Conservation (phyloP, 1,140 invertebrate genomes). For the Drosophila pachea region DNA sequence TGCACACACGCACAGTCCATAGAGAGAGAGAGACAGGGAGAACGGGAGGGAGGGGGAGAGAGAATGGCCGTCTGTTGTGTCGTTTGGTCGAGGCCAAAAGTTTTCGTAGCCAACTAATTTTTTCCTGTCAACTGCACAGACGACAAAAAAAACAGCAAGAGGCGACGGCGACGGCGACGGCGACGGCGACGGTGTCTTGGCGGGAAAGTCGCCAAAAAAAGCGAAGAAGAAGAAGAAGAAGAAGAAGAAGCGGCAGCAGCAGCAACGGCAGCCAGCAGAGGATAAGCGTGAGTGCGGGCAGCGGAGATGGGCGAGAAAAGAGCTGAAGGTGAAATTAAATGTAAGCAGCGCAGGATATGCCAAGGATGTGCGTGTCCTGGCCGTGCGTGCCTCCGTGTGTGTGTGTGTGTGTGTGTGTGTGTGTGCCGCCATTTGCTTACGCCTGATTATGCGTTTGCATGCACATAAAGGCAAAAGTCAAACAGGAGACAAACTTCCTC, state of each 20-base stretch:
- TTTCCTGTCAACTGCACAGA: slow-evolving; percentile 75
- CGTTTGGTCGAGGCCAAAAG: slow-evolving; percentile 62
- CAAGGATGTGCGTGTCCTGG: slow-evolving; percentile 37
- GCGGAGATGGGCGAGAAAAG: not conserved
- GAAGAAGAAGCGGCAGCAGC: not conserved
- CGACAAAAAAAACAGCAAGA: slow-evolving; percentile 52
- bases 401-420: slow-evolving; percentile 20
- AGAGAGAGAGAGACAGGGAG: slow-evolving; percentile 26
- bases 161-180: slow-evolving; percentile 24
- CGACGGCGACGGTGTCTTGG: slow-evolving; percentile 55
- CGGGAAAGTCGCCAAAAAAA: slow-evolving; percentile 48
- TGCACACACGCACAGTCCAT: slow-evolving; percentile 45
- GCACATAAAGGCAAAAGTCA: slow-evolving; percentile 74
- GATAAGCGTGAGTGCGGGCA: not conserved
- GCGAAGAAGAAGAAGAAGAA: too few relatives aligned
- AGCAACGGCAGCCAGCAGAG: slow-evolving; percentile 8
- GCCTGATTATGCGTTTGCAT: slow-evolving; percentile 76
- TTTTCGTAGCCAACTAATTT: slow-evolving; percentile 77
- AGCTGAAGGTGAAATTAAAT: slow-evolving; percentile 75
- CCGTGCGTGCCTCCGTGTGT: not conserved
- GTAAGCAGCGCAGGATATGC: slow-evolving; percentile 60
- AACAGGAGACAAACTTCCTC: slow-evolving; percentile 67
- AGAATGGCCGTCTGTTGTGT: slow-evolving; percentile 39
- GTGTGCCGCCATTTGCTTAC: slow-evolving; percentile 48
- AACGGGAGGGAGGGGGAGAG: slow-evolving; percentile 7